phyloP scores from a whole-genome alignment of 2,113 vertebrate species.

The Phodopus roborovskii region DNA sequence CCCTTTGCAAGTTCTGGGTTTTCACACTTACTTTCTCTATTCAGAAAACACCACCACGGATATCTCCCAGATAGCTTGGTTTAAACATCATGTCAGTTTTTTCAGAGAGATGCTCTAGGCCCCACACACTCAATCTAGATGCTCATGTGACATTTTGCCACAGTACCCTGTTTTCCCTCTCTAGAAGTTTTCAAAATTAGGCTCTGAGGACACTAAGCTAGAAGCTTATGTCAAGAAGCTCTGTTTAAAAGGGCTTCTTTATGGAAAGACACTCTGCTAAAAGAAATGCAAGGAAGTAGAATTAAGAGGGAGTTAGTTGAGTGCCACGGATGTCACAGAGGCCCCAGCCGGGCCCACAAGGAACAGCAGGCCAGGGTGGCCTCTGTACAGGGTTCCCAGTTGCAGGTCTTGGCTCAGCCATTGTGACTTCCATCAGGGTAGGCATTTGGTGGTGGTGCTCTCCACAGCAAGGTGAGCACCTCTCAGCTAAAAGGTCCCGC shows the following conservation, averaged over 20 bases:
- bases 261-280: background rate
- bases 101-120: background rate
- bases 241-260: background rate
- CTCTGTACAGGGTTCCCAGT: background rate
- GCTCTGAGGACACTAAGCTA: background rate
- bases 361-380: background rate
- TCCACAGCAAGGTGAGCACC: background rate
- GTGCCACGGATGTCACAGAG: background rate
- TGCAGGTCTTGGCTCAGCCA: background rate
- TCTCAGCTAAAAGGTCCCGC: background rate
- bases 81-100: background rate
- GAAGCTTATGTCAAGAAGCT: background rate
- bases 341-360: background rate
- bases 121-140: background rate
- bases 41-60: background rate
- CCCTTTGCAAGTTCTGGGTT: background rate
- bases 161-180: background rate
- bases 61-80: background rate
- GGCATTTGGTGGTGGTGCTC: background rate
- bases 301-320: too few relatives aligned
- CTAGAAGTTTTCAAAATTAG: background rate
- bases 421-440: background rate
- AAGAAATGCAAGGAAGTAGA: background rate
- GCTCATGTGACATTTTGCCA: background rate
- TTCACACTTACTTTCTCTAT: background rate